Evolutionary conservation across 1,140 invertebrate species (phyloP), one percentile per base, ranked within the genome.

Genomic region (Metaphire vulgaris): DNA sequence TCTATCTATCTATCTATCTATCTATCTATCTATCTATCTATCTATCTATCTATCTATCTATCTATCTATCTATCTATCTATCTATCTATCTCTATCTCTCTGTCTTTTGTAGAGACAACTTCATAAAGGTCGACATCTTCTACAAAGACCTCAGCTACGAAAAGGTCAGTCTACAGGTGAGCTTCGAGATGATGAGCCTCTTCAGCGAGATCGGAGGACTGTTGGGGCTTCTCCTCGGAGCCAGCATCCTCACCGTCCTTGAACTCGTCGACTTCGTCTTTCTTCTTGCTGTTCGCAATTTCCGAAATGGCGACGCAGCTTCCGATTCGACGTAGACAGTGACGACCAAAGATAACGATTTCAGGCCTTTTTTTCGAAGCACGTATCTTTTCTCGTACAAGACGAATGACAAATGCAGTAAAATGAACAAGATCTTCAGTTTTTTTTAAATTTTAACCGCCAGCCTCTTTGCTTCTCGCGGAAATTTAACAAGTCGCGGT

Each of bases 141-240:
- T 74, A 74, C 74, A 74, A 74, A 56, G 74, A 74, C 15, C 30
- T 74, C 26, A 74, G 65, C 21, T 74, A 74, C 74, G 66, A 69
- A 12, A 33, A 74, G 32, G 33, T 74, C 64, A 33, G 64, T 14
- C 74, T 64, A 29, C 74, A 74, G 74, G 70, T 74, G 29, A 81
- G 79, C 0, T 83, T 81, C 66, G 80, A 81, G 66, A 74, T 79
- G 6, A 82, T 82, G 73, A 76, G 79, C 12, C 73, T 83, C 2
- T 78, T 73, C 72, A 69, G 74, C 68, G 74, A 75, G n/a, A 75
- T 75, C 67, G 74, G 74, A 15, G 74, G 74, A 1, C 41, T 69
- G 12, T 32, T 75, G 29, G 74, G 74, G 21, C 74, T 75, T 16
- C 68, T 75, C 28, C 65, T 75, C 30, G 74, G 74, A 31, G 74